Conservation (phyloP, 2,888 invertebrate species). For the Ichneumon xanthorius region DNA sequence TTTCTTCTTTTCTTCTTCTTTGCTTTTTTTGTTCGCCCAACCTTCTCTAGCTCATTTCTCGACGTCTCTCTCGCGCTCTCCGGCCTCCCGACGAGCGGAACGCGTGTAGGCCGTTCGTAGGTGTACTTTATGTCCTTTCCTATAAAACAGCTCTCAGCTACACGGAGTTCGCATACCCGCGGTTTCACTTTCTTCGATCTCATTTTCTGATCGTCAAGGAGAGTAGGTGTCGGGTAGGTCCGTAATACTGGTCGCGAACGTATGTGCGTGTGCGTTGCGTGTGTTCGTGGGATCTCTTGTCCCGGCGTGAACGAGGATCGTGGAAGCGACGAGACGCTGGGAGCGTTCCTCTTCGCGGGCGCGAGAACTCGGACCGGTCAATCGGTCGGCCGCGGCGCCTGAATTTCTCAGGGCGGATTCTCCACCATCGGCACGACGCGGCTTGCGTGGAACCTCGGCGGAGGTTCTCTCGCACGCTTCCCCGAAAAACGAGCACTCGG, state of each 20-base stretch:
- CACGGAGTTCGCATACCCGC: conserved; percentile 17
- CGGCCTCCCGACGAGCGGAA: conserved; percentile 4
- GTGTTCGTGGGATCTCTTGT: neutral
- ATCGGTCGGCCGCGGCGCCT: conserved; percentile 68
- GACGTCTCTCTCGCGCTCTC: conserved; percentile 36
- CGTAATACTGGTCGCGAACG: conserved; percentile 46
- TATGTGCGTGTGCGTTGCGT: neutral
- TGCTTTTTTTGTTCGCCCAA: neutral
- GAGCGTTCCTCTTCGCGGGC: conserved; percentile 8
- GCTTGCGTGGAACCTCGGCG: neutral
- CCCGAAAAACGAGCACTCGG: conserved; percentile 49
- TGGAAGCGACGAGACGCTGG: conserved; percentile 23
- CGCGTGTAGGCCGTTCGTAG: conserved; percentile 67
- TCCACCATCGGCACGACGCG: conserved; percentile 14
- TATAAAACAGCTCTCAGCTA: conserved; percentile 38
- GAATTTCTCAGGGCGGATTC: conserved; percentile 70
- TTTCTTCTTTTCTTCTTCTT: conserved; percentile 51
- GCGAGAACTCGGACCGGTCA: conserved; percentile 35
- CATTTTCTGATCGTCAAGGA: conserved; percentile 31
- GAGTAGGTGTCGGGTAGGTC: conserved; percentile 38
- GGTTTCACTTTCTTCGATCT: conserved; percentile 55
- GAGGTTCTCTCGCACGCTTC: conserved; percentile 46
- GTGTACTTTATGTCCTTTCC: conserved; percentile 55
- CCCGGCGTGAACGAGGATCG: conserved; percentile 27
- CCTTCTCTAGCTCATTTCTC: conserved; percentile 38